Evolutionary conservation across 2,888 invertebrate species (phyloP), one percentile per base, ranked within the genome.

Genomic region (Phymatocera aterrima): DNA sequence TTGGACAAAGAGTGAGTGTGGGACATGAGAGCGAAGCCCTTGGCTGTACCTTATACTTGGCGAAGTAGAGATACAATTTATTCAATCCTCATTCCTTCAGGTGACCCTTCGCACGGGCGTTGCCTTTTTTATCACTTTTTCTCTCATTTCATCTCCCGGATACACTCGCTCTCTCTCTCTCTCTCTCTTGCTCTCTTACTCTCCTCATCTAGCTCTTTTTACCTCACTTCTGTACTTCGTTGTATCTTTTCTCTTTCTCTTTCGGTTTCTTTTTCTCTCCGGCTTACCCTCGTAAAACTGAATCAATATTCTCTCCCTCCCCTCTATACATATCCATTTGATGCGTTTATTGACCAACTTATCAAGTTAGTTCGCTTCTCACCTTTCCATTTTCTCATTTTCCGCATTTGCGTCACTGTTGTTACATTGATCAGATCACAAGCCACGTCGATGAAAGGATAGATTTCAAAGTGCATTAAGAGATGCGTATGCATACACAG

Each of bases 41-140:
- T 72, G 48, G 72, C 72, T 72, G 31, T 48, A 72, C 75, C 40
- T 57, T 72, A 48, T 48, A 72, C 75, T 60, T 57, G 28, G 57
- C 43, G n/a, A 75, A 75, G n/a, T n/a, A n/a, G 75, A 54, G 75
- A 75, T 60, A 75, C 75, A 75, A 75, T 75, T 75, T 75, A 75
- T 75, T 75, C 75, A 60, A 75, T 75, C 75, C 75, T 60, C 75
- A 60, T 60, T 75, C 75, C 57, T 75, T 40, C 75, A 75, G 75
- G 75, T 75, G 75, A 75, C 75, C 75, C 75, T 75, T 75, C 75
- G 75, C 75, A 57, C 75, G 75, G 57, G 60, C 40, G 54, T 75
- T 43, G 54, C 74, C 43, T 57, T 75, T 57, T 75, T 75, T 75
- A 57, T 75, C 48, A 70, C 34, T 70, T 28, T 70, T 70, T 70